Base-by-base conservation (phyloP, 2,888 invertebrate species). In the Ochropleura plecta region DNA sequence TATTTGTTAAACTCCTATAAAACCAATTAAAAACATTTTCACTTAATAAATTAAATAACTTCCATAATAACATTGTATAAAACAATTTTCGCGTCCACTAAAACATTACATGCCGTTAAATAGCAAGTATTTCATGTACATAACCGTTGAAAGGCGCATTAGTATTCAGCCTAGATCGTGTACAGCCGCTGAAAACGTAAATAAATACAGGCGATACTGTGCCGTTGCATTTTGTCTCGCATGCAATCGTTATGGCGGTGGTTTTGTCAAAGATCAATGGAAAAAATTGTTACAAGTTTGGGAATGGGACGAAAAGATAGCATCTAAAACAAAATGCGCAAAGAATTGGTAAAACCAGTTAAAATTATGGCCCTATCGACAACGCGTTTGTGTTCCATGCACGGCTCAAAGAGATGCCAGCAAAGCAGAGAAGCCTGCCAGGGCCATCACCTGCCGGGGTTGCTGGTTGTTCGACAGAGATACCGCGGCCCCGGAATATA, bases 81-180 rank as follows among this genome's bases (percentile, higher is more conserved):
- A 71, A 63, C 44, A 62, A 65, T 68, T 69, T 79, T 83, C 62
- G 62, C 55, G 10, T 80, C 10, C 53, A 59, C 40, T 65, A 67
- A 75, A 84, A 70, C 72, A 72, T 82, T 85, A 79, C 70, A 73
- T 69, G 74, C 83, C 67, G 76, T 53, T 84, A 68, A 76, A 59
- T 70, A 71, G 64, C 67, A 42, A 66, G 73, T 76, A 55, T 76
- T 86, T 66, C 65, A 75, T 86, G 51, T 79, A 79, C 82, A 78
- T 78, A 86, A 82, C 80, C 73, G 84, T 79, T 86, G 79, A 85
- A 82, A 86, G 73, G 70, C 59, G 48, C 71, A 81, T 85, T 83
- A 86, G 81, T 86, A 85, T 83, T 81, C 86, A 86, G 86, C 83
- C 86, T 85, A 86, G 84, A 86, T 85, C 80, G 83, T 76, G 79